Evolutionary conservation across 2,113 vertebrate species (phyloP).

Genomic region (Brienomyrus longianalis): DNA sequence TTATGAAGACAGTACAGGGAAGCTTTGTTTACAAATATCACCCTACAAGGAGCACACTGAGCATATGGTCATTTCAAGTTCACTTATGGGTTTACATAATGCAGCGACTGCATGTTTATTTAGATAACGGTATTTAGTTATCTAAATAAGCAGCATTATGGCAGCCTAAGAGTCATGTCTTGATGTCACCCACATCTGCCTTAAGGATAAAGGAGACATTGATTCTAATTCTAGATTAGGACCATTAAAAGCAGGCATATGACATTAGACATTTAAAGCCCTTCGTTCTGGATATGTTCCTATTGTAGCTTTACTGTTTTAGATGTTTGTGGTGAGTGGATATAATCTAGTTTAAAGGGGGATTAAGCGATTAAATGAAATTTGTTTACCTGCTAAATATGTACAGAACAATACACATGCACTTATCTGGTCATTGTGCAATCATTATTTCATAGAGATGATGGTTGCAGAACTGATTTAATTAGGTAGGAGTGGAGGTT

Average conservation of each 20-base stretch:
- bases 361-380: neutral
- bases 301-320: neutral
- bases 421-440: slow-evolving; percentile 1
- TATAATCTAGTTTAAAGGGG: neutral
- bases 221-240: slow-evolving; percentile 8
- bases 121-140: slow-evolving; percentile 2
- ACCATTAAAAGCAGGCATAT: neutral
- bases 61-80: neutral
- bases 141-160: neutral
- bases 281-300: neutral
- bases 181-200: neutral
- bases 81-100: neutral
- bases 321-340: neutral
- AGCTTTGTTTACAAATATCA: neutral
- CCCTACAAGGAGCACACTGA: neutral
- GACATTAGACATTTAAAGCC: neutral
- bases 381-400: slow-evolving; percentile 11
- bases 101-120: neutral
- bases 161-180: neutral
- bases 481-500: slow-evolving; percentile 1
- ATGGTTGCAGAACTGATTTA: neutral
- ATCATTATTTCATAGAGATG: slow-evolving; percentile 4
- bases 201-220: neutral
- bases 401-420: neutral
- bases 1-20: neutral